Conservation (phyloP, 1,140 invertebrate genomes). For the Zaprionus vittiger region DNA sequence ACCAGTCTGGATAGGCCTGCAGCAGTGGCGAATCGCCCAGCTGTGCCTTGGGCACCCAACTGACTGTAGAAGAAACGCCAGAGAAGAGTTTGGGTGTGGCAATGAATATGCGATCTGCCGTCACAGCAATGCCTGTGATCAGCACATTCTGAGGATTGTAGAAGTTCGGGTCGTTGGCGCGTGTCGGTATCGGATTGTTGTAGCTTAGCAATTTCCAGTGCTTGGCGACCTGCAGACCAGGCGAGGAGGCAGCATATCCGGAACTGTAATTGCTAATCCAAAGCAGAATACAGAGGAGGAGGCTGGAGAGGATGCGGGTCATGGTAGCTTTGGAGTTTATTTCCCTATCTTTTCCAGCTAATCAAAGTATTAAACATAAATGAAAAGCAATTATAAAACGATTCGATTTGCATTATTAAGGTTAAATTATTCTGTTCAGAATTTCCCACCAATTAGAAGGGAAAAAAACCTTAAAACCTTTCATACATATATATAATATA, state of each 20-base stretch:
- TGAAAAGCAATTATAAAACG: neutral
- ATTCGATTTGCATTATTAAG: neutral
- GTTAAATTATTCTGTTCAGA: neutral
- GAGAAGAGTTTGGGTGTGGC: conserved; percentile 89
- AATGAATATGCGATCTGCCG: conserved; percentile 89
- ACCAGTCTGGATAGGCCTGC: conserved; percentile 92
- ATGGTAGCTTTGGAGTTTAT: neutral
- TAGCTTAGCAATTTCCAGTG: conserved; percentile 90
- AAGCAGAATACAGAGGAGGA: conserved; percentile 36
- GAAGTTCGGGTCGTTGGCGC: conserved; percentile 86
- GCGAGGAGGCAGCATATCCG: conserved; percentile 22
- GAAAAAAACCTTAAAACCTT: conserved; percentile 28
- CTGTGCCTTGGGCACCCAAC: conserved; percentile 87
- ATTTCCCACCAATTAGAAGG: neutral
- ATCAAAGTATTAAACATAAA: neutral
- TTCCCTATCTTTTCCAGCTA: neutral
- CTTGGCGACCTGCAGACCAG: conserved; percentile 87
- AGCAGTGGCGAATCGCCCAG: conserved; percentile 88
- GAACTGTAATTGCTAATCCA: conserved; percentile 21
- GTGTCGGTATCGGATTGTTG: conserved; percentile 86
- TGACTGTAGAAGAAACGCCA: conserved; percentile 90
- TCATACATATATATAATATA: conserved; percentile 20
- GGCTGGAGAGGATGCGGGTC: conserved; percentile 36
- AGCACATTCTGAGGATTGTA: conserved; percentile 89
- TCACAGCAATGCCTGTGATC: conserved; percentile 90